Conservation (phyloP, 2,797 vertebrate species). For the Molossus molossus region DNA sequence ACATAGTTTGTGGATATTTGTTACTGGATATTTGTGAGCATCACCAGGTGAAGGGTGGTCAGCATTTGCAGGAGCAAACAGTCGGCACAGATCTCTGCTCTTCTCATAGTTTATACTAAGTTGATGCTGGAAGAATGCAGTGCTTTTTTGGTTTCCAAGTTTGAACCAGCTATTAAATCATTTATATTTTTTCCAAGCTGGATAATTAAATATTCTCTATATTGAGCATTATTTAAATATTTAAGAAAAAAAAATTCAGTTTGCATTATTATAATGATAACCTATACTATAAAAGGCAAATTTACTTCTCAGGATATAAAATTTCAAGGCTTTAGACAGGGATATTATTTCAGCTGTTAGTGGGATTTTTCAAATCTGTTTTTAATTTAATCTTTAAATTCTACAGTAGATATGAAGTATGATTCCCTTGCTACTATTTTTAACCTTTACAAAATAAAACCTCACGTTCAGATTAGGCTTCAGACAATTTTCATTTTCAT, state of each 20-base stretch:
- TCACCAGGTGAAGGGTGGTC: background rate
- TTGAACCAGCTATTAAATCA: constrained; percentile 43
- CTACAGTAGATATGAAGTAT: constrained; percentile 38
- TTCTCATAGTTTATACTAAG: constrained; percentile 66
- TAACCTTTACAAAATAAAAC: constrained; percentile 61
- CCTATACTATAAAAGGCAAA: constrained; percentile 43
- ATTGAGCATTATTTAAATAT: constrained; percentile 49
- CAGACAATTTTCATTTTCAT: background rate
- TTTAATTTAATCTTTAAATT: constrained; percentile 81
- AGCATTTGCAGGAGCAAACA: background rate
- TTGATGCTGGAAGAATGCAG: background rate
- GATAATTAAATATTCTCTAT: constrained; percentile 68
- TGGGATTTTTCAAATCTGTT: constrained; percentile 73
- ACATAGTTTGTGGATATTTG: background rate
- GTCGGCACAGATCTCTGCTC: background rate
- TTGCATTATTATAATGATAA: constrained; percentile 53
- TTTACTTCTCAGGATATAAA: constrained; percentile 57
- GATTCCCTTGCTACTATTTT: constrained; percentile 47
- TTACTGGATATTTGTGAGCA: background rate
- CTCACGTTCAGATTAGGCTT: background rate
- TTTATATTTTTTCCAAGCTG: constrained; percentile 55
- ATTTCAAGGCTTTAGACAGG: constrained; percentile 58
- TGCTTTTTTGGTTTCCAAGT: constrained; percentile 56
- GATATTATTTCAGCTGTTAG: constrained; percentile 70
- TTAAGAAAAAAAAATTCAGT: constrained; percentile 46